Evolutionary conservation across 2,113 vertebrate genomes (phyloP), one percentile per base, ranked within the genome.

Genomic region (Scopus umbretta): DNA sequence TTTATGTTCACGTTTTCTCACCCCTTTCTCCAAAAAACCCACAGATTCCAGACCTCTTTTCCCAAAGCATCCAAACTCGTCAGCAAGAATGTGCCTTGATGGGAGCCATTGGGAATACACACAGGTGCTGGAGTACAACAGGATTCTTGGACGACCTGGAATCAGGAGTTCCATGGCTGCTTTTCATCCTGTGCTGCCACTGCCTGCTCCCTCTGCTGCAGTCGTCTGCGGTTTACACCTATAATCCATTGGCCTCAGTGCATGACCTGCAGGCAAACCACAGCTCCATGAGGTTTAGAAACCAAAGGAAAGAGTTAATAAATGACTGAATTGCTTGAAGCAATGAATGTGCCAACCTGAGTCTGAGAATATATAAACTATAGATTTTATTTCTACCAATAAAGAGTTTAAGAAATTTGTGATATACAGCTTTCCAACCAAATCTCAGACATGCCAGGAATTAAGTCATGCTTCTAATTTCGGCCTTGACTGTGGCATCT

Each of bases 1-100:
- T 53, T 38, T 49, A 25, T 50, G 5, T 63, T 40, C 5, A 13
- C 34, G 13, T 49, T 79, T 91, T 49, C 26, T 84, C 23, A 17
- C 10, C 5, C 3, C 3, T 16, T 82, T 70, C 65, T 25, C 9
- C 5, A 22, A 47, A 66, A 16, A 20, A 29, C 6, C 0, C 45
- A 47, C 12, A 26, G 29, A 47, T 25, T 5, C 18, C 56, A 87
- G 18, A 55, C 19, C 4, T 55, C 50, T 92, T 63, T 85, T 19
- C 10, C 12, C 25, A 67, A 79, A 71, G 32, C 34, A 59, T 38
- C 32, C 32, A 38, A 45, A 78, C 6, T 67, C 32, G 17, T 71
- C 22, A 58, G 22, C 16, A 62, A 30, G 38, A 38, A 11, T 1
- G 5, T 56, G 49, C 10, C 21, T 43, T 73, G 23, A 16, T 38